phyloP scores from a whole-genome alignment of 2,888 invertebrate genomes.

The Timandra comae region DNA sequence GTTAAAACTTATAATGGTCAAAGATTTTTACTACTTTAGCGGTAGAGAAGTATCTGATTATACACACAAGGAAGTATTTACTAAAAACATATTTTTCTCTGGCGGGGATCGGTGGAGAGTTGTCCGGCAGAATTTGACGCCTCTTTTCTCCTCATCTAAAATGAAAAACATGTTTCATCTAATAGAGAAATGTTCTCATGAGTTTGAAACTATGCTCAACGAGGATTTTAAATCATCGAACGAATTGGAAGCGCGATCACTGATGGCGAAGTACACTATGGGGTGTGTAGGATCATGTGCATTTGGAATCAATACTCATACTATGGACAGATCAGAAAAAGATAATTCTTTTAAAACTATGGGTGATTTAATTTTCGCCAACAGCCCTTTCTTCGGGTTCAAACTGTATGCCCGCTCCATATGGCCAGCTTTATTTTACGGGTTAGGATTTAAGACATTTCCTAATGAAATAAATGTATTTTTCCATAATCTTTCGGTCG shows the following conservation, averaged over 20 bases:
- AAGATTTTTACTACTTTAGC: slow-evolving; percentile 53
- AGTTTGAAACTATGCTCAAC: slow-evolving; percentile 37
- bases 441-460: slow-evolving; percentile 31
- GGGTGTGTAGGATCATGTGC: slow-evolving; percentile 44
- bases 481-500: slow-evolving; percentile 30
- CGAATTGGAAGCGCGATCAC: slow-evolving; percentile 27
- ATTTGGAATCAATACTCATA: slow-evolving; percentile 47
- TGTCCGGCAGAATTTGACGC: slow-evolving; percentile 47
- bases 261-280: slow-evolving; percentile 45
- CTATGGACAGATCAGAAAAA: slow-evolving; percentile 27
- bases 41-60: slow-evolving; percentile 42
- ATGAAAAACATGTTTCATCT: slow-evolving; percentile 58
- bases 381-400: slow-evolving; percentile 25
- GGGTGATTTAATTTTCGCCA: slow-evolving; percentile 34
- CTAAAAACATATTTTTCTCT: slow-evolving; percentile 37
- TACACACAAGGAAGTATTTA: slow-evolving; percentile 32
- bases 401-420: slow-evolving; percentile 30
- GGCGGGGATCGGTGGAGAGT: slow-evolving; percentile 53
- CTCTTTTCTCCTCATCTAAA: slow-evolving; percentile 49
- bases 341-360: slow-evolving; percentile 37
- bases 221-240: slow-evolving; percentile 20
- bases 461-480: slow-evolving; percentile 31
- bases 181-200: slow-evolving; percentile 33
- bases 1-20: slow-evolving; percentile 42
- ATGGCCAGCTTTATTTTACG: slow-evolving; percentile 49